These are phyloP conservation scores for Alviniconcha strummeri DNA, from an alignment of 2,888 invertebrate genomes.

Conservation along the genomic window DNA sequence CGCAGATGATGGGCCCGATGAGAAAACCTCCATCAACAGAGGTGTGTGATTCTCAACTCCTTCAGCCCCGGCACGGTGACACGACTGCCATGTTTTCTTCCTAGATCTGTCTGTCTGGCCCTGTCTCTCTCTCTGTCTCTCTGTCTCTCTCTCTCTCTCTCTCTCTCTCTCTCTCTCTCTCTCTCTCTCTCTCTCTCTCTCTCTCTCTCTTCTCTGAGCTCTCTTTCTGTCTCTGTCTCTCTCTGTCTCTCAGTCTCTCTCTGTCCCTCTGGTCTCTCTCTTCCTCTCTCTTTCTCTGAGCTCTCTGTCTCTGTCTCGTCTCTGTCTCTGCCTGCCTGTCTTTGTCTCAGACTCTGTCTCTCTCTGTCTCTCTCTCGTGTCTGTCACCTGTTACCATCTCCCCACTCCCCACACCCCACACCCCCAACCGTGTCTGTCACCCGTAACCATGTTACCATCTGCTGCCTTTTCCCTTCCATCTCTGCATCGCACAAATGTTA, in stretches of 20 bases:
- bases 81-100: background rate
- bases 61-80: background rate
- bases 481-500: too few relatives aligned
- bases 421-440: too few relatives aligned
- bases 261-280: background rate
- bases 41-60: conserved; percentile 7
- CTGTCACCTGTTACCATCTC: too few relatives aligned
- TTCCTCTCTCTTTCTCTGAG: background rate
- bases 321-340: too few relatives aligned
- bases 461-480: too few relatives aligned
- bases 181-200: conserved; percentile 4
- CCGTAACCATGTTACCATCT: too few relatives aligned
- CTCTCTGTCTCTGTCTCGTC: background rate
- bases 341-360: too few relatives aligned
- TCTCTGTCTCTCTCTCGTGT: too few relatives aligned
- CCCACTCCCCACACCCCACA: too few relatives aligned
- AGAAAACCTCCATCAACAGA: background rate
- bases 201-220: background rate
- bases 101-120: background rate
- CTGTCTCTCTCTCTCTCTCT: conserved; percentile 9
- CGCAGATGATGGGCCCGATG: background rate
- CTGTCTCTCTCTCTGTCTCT: background rate
- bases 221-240: conserved; percentile 14
- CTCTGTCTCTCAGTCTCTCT: conserved; percentile 4
- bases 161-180: background rate